Percentiles rank a stretch among this genome's conserved stretches.
Evolutionary conservation across 2,113 vertebrate genomes (phyloP).

Genomic region (Apodemus sylvaticus): DNA sequence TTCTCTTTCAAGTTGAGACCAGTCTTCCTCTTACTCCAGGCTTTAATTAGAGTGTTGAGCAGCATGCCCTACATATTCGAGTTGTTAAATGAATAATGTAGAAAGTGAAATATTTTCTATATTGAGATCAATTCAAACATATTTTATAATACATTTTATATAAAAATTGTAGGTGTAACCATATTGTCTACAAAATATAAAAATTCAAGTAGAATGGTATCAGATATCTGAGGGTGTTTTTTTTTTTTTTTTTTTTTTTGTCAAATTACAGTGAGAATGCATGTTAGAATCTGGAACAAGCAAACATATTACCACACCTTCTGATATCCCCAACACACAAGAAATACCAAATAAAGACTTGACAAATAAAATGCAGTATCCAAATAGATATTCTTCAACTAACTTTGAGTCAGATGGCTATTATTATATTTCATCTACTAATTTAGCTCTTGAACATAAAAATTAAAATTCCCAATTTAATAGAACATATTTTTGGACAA

Average conservation of each 20-base stretch:
- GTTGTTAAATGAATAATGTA: neutral
- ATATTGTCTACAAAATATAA: neutral
- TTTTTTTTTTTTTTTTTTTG: neutral
- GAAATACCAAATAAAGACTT: neutral
- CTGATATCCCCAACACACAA: neutral
- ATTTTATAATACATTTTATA: neutral
- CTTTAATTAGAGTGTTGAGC: neutral
- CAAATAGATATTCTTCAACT: neutral
- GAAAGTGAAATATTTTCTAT: neutral
- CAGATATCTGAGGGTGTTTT: neutral
- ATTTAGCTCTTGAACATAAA: neutral
- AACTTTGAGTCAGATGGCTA: neutral
- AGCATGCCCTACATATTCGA: neutral
- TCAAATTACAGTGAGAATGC: neutral
- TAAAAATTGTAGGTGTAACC: neutral
- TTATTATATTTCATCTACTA: neutral
- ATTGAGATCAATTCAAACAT: neutral
- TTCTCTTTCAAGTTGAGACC: neutral
- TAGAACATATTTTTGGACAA: neutral
- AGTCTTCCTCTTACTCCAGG: neutral
- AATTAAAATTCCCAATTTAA: neutral
- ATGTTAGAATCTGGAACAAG: neutral
- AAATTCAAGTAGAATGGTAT: neutral
- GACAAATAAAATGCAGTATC: neutral
- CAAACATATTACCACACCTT: neutral